Base-by-base conservation (phyloP, 1,140 invertebrate species). In the Neodiprion lecontei region DNA sequence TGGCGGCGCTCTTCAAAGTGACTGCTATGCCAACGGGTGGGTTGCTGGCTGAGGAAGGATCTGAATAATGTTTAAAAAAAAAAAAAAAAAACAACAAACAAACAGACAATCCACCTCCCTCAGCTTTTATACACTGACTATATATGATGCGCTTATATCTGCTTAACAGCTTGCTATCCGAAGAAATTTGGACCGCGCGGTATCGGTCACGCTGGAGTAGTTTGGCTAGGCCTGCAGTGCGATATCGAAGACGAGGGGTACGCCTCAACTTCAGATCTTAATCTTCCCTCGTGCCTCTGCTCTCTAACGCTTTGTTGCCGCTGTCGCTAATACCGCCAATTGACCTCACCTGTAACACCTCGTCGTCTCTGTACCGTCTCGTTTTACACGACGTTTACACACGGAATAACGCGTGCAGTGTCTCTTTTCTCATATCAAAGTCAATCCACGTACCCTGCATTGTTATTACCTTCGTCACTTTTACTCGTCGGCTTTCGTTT, bases 1-100 rank as follows among this genome's bases (percentile, higher is more conserved):
- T 84, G 96, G 95, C 84, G 96, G 96, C 84, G 95, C 95, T 79
- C 90, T 97, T 80, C 95, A 96, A 90, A 95, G 94, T 88, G 95
- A 96, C 89, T 92, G 92, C 87, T 92, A 91, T 87, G 91, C 92
- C 85, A 91, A 93, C 88, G 92, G 92, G 93, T 94, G 91, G 91
- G 91, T 89, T 83, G 66, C 79, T 83, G 21, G 28, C 49, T 40
- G 74, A 75, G 77, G 69, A 79, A 77, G 81, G 81, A 81, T 74
- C 74, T 75, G 78, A 71, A 80, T 78, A 69, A 74, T 61, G 11
- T 66, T 72, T n/a, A 40, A n/a, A 72, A 77, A 71, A 66, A 67
- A 75, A 40, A 67, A 49, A 65, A 12, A 68, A 23, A 78, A 74
- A 77, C 77, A 74, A 77, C 74, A 76, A 79, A 81, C 81, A 75